These are phyloP conservation scores for Urocyon cinereoargenteus DNA, from an alignment of 2,797 vertebrate species.

Conservation along the genomic window DNA sequence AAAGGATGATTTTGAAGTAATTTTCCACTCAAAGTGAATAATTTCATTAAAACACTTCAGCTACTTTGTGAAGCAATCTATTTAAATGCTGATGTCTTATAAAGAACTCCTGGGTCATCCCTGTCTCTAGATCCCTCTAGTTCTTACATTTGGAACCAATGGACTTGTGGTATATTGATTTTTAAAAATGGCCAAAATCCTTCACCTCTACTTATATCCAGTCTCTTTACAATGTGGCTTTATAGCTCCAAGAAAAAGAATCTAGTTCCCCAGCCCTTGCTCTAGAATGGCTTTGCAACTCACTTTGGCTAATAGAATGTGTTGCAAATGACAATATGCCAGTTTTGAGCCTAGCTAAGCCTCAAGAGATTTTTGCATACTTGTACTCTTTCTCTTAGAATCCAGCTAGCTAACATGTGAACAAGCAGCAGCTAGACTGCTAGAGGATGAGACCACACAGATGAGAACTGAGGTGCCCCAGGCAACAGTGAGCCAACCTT, in stretches of 20 bases:
- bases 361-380: slow-evolving; percentile 41
- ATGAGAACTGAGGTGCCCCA: neutral
- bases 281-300: neutral
- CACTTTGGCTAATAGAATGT: neutral
- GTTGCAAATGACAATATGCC: neutral
- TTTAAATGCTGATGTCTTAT: slow-evolving; percentile 55
- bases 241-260: neutral
- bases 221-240: slow-evolving; percentile 41
- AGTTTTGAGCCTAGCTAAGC: slow-evolving; percentile 19
- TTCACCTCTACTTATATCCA: neutral
- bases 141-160: slow-evolving; percentile 27
- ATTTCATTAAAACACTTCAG: slow-evolving; percentile 68
- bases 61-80: slow-evolving; percentile 25
- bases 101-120: slow-evolving; percentile 21
- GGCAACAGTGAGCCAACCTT: neutral
- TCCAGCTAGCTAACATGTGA: neutral
- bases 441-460: neutral
- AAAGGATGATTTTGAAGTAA: slow-evolving; percentile 67
- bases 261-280: neutral
- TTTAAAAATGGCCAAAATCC: slow-evolving; percentile 5
- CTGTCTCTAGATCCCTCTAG: neutral
- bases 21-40: slow-evolving; percentile 65
- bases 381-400: slow-evolving; percentile 35
- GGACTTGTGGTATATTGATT: neutral
- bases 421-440: neutral